Evolutionary conservation across 2,113 vertebrate species (phyloP).

Genomic region (Electrona antarctica): DNA sequence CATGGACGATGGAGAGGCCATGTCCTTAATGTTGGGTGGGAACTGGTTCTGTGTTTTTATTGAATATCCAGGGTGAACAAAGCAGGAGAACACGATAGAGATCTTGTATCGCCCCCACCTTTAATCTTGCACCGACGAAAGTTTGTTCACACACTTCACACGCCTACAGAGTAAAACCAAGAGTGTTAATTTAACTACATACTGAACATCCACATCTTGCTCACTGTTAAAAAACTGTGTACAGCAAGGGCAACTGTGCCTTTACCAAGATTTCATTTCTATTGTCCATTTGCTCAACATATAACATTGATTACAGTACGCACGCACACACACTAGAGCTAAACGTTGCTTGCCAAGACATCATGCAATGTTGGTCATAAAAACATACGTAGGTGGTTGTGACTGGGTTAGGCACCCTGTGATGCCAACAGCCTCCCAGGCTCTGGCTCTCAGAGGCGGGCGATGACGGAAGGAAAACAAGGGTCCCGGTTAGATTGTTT

Average conservation of each 20-base stretch:
- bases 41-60: conserved; percentile 13
- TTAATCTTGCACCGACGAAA: not conserved
- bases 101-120: no score
- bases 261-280: not conserved
- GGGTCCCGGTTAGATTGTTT: conserved; percentile 5
- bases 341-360: no score
- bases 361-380: no score
- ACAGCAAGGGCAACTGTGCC: not conserved
- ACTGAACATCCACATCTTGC: conserved; percentile 2
- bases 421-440: conserved; percentile 32
- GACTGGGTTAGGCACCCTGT: conserved; percentile 3
- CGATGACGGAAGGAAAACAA: conserved; percentile 49
- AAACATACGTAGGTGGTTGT: not conserved
- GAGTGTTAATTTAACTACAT: not conserved
- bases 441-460: conserved; percentile 11
- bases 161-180: not conserved
- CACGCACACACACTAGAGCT: not conserved
- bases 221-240: not conserved
- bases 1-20: conserved; percentile 21
- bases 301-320: not conserved
- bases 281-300: not conserved
- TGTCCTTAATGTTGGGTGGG: conserved; percentile 17
- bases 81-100: not conserved
- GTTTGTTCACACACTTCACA: not conserved
- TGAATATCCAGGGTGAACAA: conserved; percentile 19